Evolutionary conservation across 2,888 invertebrate species (phyloP).

Genomic region (Parnassius mnemosyne): DNA sequence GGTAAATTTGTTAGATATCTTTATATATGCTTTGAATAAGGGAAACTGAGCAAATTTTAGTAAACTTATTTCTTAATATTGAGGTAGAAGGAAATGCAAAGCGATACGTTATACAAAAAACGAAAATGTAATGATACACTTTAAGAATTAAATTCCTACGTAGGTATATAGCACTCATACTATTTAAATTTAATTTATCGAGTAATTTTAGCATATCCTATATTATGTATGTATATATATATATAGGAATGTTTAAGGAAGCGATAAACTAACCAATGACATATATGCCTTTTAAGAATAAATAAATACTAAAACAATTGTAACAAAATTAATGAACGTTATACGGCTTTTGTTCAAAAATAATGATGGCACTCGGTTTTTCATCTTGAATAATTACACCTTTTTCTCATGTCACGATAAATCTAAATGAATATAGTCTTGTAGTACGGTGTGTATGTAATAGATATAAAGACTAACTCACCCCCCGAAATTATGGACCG

Average conservation of each 20-base stretch:
- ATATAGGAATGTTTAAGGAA: conserved; percentile 59
- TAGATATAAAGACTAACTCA: too few relatives aligned
- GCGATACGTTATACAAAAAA: conserved; percentile 20
- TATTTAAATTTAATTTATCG: conserved; percentile 9
- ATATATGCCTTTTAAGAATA: conserved; percentile 9
- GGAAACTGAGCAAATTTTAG: conserved; percentile 30
- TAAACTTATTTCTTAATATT: conserved; percentile 26
- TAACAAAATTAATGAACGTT: conserved; percentile 1
- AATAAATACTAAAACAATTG: conserved; percentile 12
- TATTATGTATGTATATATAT: conserved; percentile 34
- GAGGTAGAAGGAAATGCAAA: conserved; percentile 56
- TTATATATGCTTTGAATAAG: conserved; percentile 3
- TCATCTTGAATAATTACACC: too few relatives aligned
- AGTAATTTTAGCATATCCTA: conserved; percentile 26
- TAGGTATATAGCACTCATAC: conserved; percentile 25
- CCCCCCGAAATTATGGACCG: too few relatives aligned
- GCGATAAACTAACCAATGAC: conserved; percentile 2
- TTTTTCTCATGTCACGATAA: too few relatives aligned
- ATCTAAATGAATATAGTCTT: too few relatives aligned
- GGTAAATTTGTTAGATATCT: neutral
- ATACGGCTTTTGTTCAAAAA: too few relatives aligned
- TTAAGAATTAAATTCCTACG: too few relatives aligned
- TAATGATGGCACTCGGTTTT: too few relatives aligned
- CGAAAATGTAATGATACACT: conserved; percentile 3
- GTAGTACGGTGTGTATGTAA: too few relatives aligned